A percentile compares a stretch with the other conserved stretches of the same genome.
Evolutionary conservation across 1,140 invertebrate genomes (phyloP).

Genomic region (Hycleus phaleratus): DNA sequence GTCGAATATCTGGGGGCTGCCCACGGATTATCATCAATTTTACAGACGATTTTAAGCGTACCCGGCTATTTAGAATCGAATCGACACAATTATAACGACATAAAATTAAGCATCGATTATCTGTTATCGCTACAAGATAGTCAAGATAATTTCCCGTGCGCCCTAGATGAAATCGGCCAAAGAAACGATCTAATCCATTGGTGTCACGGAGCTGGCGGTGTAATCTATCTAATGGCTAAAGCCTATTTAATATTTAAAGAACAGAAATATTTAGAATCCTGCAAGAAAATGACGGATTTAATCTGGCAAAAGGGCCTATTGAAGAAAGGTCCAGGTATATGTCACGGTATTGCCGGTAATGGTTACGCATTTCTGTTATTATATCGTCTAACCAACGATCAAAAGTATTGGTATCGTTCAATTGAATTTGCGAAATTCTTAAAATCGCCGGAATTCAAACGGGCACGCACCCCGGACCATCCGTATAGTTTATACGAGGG

Average conservation of each 20-base stretch:
- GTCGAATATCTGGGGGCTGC: conserved; percentile 81
- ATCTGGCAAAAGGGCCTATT: conserved; percentile 75
- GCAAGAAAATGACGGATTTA: conserved; percentile 61
- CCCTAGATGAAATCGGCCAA: conserved; percentile 58
- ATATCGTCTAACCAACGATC: conserved; percentile 65
- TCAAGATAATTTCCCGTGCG: conserved; percentile 63
- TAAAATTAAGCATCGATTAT: conserved; percentile 54
- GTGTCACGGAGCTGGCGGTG: conserved; percentile 81
- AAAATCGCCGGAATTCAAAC: conserved; percentile 55
- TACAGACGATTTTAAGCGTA: conserved; percentile 55
- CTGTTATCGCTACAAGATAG: conserved; percentile 50
- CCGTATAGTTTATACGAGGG: conserved; percentile 83
- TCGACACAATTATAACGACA: conserved; percentile 44
- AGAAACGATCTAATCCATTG: conserved; percentile 71
- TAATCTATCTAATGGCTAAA: conserved; percentile 72
- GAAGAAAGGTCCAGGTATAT: conserved; percentile 74
- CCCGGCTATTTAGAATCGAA: conserved; percentile 53
- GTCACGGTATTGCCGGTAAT: conserved; percentile 80
- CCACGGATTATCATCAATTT: conserved; percentile 62
- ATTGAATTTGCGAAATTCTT: conserved; percentile 72
- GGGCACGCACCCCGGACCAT: conserved; percentile 67
- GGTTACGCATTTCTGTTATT: conserved; percentile 77
- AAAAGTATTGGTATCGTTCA: conserved; percentile 65
- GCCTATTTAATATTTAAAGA: conserved; percentile 71
- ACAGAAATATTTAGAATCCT: conserved; percentile 62